Base-by-base conservation (phyloP, 1,140 invertebrate genomes). In the Solenopsis invicta region DNA sequence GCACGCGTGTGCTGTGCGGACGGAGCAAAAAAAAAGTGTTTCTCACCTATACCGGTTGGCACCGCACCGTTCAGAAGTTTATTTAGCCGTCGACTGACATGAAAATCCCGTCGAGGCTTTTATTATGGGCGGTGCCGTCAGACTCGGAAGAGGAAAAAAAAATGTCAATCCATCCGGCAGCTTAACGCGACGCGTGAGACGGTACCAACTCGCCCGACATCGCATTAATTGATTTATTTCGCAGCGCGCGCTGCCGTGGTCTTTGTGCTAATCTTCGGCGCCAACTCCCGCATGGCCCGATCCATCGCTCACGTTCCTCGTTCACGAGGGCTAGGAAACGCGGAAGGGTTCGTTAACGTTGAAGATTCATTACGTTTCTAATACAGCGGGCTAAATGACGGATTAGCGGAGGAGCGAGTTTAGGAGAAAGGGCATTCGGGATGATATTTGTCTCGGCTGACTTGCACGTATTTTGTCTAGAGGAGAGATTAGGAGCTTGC, bases 201-300 rank as follows among this genome's bases (percentile, higher is more conserved):
- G 56, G 76, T 29, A 78, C 41, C 76, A 34, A 78, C 41, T 78
- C 66, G 67, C 9, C 37, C 41, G 71, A 52, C 75, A 64, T 71
- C 75, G 77, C 85, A 84, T 71, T 90, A 89, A 89, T 89, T 90
- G 89, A 90, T 90, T 90, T 89, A 89, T 89, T 90, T 90, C 89
- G 69, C 56, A 48, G 48, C 29, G 54, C 29, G 54, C 41, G 50
- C 50, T 45, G 21, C 61, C n/a, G 29, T 24, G n/a, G n/a, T 18
- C 52, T 50, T 6, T 45, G 56, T 10, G 87, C 50, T 89, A 81
- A 89, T 89, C 86, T 86, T 34, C 29, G 45, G 56, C 56, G 66
- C 29, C 45, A 69, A 56, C 64, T 81, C 50, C 64, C 77, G 48
- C 50, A 9, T 45, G 52, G 56, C 37, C 21, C 41, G 78, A 81